Conservation (phyloP, 2,113 vertebrate genomes). For the Upupa epops region DNA sequence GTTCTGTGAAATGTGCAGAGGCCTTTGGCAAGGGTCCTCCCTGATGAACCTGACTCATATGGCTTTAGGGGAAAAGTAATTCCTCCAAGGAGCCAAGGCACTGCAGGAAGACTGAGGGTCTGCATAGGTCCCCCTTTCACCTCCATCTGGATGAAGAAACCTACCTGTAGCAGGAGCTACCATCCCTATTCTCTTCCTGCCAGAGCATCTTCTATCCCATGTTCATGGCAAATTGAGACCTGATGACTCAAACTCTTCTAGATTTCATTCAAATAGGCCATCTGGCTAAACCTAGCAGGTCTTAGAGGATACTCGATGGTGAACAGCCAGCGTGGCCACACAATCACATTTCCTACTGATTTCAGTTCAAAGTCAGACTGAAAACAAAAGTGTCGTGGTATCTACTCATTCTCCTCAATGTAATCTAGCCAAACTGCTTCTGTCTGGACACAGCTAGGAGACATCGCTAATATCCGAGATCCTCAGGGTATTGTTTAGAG, state of each 20-base stretch:
- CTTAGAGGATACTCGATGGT: background rate
- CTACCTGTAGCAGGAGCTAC: background rate
- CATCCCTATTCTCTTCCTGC: accelerated
- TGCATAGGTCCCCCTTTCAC: too few relatives aligned
- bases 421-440: slow-evolving; percentile 19
- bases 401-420: background rate
- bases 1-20: background rate
- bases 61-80: background rate
- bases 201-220: background rate
- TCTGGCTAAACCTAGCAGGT: background rate
- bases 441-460: background rate
- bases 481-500: background rate
- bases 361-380: background rate
- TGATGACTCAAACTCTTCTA: background rate
- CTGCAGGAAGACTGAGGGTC: too few relatives aligned
- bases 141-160: background rate
- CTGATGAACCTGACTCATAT: background rate
- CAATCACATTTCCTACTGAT: background rate
- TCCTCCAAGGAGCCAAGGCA: too few relatives aligned
- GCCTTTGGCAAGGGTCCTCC: background rate
- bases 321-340: accelerated
- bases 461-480: background rate
- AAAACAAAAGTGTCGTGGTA: background rate
- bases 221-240: background rate
- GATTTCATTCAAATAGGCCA: background rate